These are phyloP conservation scores for Chalcis sispes DNA, from an alignment of 2,888 invertebrate genomes.

Conservation along the genomic window DNA sequence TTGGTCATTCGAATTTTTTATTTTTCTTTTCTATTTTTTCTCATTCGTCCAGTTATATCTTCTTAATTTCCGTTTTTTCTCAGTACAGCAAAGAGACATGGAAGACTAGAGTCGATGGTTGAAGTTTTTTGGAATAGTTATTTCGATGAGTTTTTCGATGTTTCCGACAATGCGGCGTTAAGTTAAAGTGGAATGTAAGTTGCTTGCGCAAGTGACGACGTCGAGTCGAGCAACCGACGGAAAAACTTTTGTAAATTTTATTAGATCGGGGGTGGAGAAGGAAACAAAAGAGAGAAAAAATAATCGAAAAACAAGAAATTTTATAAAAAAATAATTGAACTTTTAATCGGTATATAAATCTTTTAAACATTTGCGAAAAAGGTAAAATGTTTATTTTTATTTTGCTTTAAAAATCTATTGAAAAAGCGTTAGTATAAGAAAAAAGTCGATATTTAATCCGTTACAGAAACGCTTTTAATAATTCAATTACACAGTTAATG, in stretches of 20 bases:
- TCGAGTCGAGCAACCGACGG: not conserved
- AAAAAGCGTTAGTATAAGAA: too few relatives aligned
- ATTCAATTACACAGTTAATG: too few relatives aligned
- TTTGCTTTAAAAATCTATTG: too few relatives aligned
- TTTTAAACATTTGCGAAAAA: not conserved
- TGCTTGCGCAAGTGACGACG: not conserved
- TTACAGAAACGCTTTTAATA: too few relatives aligned
- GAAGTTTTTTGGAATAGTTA: conserved; percentile 39
- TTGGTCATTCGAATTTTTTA: not conserved
- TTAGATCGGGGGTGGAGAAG: conserved; percentile 14
- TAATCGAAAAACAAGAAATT: conserved; percentile 30
- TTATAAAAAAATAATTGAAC: conserved; percentile 36
- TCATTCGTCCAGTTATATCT: not conserved
- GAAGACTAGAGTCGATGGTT: not conserved
- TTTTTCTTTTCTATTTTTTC: not conserved
- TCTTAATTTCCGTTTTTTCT: not conserved
- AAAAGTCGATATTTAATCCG: too few relatives aligned
- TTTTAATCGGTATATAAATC: not conserved
- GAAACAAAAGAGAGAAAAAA: too few relatives aligned
- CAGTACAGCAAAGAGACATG: not conserved
- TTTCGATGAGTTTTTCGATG: conserved; percentile 33
- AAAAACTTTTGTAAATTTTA: conserved; percentile 42
- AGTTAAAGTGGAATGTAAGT: conserved; percentile 26
- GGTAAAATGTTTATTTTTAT: too few relatives aligned
- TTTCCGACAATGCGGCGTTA: conserved; percentile 12